phyloP scores from a whole-genome alignment of 2,888 invertebrate genomes.

The Schizotus pectinicornis region DNA sequence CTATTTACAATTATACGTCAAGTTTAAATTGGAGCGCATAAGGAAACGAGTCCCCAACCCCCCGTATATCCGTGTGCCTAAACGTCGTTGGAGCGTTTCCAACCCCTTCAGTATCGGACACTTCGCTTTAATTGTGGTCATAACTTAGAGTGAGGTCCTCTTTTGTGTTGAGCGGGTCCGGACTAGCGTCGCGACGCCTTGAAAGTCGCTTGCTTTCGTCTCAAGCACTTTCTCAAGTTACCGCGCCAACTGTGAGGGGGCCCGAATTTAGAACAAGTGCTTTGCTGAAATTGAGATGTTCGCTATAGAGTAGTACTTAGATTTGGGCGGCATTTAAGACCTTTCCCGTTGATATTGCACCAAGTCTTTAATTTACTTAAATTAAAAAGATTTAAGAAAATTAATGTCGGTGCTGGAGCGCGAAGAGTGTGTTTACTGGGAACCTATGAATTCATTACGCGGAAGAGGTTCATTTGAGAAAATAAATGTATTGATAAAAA shows the following conservation, averaged over 20 bases:
- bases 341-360: slow-evolving; percentile 3
- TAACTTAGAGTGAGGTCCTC: slow-evolving; percentile 28
- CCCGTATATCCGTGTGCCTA: slow-evolving; percentile 14
- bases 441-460: neutral
- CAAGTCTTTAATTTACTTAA: slow-evolving; percentile 13
- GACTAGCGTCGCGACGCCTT: slow-evolving; percentile 6
- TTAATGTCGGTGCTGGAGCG: neutral
- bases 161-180: slow-evolving; percentile 23
- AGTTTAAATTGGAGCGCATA: neutral
- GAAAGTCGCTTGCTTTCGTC: slow-evolving; percentile 2
- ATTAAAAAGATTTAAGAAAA: slow-evolving; percentile 12
- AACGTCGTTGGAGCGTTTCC: slow-evolving; percentile 29
- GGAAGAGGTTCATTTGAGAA: neutral
- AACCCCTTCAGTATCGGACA: slow-evolving; percentile 30
- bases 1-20: slow-evolving; percentile 2
- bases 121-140: slow-evolving; percentile 30
- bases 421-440: slow-evolving; percentile 3
- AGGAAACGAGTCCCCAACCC: slow-evolving; percentile 3
- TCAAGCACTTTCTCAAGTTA: slow-evolving; percentile 14
- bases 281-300: slow-evolving; percentile 17
- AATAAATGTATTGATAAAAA: too few relatives aligned
- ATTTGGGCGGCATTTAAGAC: slow-evolving; percentile 12
- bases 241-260: slow-evolving; percentile 1
- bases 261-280: slow-evolving; percentile 14
- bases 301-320: slow-evolving; percentile 3